Conservation (phyloP, 1,140 invertebrate genomes). For the Hylaeus volcanicus region DNA sequence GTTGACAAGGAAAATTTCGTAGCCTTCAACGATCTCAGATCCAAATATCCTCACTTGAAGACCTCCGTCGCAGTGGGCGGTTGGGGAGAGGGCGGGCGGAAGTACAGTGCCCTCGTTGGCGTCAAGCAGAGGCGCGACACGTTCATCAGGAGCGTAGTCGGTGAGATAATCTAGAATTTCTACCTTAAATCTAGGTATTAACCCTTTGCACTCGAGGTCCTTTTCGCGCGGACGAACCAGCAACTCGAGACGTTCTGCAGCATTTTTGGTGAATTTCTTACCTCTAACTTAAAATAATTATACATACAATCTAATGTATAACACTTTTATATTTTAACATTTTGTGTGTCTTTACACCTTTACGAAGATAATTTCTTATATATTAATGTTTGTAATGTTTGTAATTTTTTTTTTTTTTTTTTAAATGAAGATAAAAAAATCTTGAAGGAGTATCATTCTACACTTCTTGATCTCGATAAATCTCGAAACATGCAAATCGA, state of each 20-base stretch:
- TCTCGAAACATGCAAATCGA: no score
- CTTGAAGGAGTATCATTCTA: no score
- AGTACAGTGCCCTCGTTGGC: constrained; percentile 90
- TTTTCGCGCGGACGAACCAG: neutral
- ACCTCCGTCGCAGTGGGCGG: constrained; percentile 91
- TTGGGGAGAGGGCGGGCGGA: constrained; percentile 92
- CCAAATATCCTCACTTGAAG: constrained; percentile 88
- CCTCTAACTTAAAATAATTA: constrained; percentile 25
- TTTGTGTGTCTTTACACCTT: constrained; percentile 9
- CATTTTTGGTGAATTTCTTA: neutral
- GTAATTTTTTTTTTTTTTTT: no score
- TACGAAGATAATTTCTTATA: neutral
- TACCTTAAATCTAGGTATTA: neutral
- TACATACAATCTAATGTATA: constrained; percentile 12
- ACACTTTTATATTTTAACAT: constrained; percentile 33
- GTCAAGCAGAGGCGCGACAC: constrained; percentile 84
- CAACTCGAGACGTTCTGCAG: constrained; percentile 1
- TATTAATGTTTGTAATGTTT: neutral
- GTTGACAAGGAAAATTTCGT: constrained; percentile 88
- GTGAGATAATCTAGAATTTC: constrained; percentile 77
- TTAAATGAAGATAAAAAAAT: no score
- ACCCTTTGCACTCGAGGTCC: neutral
- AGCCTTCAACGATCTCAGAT: constrained; percentile 89
- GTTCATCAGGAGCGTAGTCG: constrained; percentile 89
- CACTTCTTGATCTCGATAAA: no score